Evolutionary conservation across 2,113 vertebrate species (phyloP).

Genomic region (cattle (Bos taurus)): DNA sequence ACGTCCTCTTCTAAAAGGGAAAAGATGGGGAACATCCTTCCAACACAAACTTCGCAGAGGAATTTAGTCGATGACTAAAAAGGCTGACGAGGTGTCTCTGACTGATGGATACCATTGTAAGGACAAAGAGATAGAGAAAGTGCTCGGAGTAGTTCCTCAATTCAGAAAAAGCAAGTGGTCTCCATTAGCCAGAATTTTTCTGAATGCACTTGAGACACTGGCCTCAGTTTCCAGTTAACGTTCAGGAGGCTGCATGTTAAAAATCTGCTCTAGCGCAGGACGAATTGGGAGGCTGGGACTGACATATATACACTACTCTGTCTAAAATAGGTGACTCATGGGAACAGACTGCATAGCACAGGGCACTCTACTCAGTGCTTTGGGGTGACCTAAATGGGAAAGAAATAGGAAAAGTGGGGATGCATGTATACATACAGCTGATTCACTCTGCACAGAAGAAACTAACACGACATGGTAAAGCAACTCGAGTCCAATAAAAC

Average conservation of each 20-base stretch:
- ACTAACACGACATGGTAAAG: neutral
- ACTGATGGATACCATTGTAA: neutral
- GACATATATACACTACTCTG: neutral
- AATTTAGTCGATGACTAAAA: neutral
- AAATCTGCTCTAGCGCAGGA: neutral
- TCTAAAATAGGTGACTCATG: neutral
- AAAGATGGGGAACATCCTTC: neutral
- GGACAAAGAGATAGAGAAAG: neutral
- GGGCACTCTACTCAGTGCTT: neutral
- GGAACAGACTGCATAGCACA: neutral
- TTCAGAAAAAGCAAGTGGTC: neutral
- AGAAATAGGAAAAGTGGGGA: neutral
- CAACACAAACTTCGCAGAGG: neutral
- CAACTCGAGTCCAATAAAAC: neutral
- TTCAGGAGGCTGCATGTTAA: neutral
- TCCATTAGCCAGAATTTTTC: neutral
- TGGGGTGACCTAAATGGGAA: neutral
- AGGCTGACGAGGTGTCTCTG: neutral
- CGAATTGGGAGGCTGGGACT: neutral
- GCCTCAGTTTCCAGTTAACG: neutral
- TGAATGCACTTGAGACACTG: neutral
- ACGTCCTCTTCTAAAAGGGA: neutral
- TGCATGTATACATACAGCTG: rapidly evolving
- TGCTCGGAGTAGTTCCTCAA: neutral
- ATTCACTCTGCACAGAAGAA: neutral